phyloP scores from a whole-genome alignment of 2,113 vertebrate species.

The Pyxicephalus adspersus region DNA sequence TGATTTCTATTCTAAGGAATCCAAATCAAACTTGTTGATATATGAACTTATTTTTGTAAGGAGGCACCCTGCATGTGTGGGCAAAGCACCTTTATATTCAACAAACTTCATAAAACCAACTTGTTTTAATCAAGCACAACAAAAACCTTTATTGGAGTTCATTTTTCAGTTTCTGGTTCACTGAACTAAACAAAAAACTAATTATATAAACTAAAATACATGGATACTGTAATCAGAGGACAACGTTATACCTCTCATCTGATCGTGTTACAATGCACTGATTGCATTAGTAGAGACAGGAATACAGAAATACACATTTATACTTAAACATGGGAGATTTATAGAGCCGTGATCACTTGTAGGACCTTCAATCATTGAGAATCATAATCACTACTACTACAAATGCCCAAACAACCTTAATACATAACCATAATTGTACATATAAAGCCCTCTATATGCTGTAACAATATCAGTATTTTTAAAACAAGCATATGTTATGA shows the following conservation, averaged over 20 bases:
- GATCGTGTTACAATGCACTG: conserved; percentile 17
- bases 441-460: no score
- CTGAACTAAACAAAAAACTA: conserved; percentile 26
- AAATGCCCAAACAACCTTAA: no score
- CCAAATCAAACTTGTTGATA: not conserved
- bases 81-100: not conserved
- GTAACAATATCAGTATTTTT: no score
- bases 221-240: conserved; percentile 32
- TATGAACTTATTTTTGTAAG: not conserved
- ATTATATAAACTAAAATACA: conserved; percentile 29
- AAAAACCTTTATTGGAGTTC: conserved; percentile 31
- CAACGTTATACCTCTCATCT: not conserved
- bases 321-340: not conserved
- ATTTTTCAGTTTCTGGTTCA: conserved; percentile 25
- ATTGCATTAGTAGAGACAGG: conserved; percentile 24
- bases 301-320: not conserved
- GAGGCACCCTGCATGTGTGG: not conserved
- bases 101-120: conserved; percentile 29
- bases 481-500: no score
- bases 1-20: not conserved
- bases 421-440: no score
- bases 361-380: not conserved
- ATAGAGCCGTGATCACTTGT: not conserved
- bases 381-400: no score
- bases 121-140: conserved; percentile 39